Evolutionary conservation across 2,113 vertebrate genomes (phyloP), one percentile per base, ranked within the genome.

Genomic region (Leptosomus discolor): DNA sequence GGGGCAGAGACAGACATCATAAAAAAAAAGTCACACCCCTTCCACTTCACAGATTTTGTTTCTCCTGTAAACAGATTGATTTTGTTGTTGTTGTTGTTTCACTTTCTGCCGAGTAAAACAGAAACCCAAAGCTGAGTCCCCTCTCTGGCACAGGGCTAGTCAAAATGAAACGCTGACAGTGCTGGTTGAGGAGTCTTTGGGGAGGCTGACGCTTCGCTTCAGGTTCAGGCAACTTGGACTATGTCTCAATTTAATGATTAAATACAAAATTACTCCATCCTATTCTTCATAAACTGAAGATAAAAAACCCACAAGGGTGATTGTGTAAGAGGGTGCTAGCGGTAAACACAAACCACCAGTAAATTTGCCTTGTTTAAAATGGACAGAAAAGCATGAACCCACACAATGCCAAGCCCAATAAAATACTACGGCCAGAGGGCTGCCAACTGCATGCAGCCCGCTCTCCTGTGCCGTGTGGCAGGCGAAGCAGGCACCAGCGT

Each of bases 401-500:
- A 53, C 7, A 34, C 48, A 46, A 23, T 3, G 58, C 79, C 85
- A 92, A 92, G 43, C 39, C 54, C 61, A 76, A 37, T 2, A 7
- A 43, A 88, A 57, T 5, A 24, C 75, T 1, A 16, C 16, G 53
- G 92, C 18, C 9, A n/a, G 70, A 26, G 58, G 9, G 48, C 20
- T 51, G 26, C 37, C 21, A 11, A 22, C 18, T 67, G 46, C 32
- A 5, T 0, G 14, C 30, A 30, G 85, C 48, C 53, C 1, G 2
- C 76, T 32, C 51, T 18, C 36, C 65, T 4, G 17, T 0, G 43
- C 48, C 24, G 4, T 3, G 24, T 1, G 27, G n/a, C 30, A 10
- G 36, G 36, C 8, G 0, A 16, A 27, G 81, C 2, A 11, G 70
- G 67, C 74, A 30, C 34, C 41, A 23, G 26, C 0, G 0, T 2